Conservation (phyloP, 2,888 invertebrate genomes). For the Dilophus febrilis region DNA sequence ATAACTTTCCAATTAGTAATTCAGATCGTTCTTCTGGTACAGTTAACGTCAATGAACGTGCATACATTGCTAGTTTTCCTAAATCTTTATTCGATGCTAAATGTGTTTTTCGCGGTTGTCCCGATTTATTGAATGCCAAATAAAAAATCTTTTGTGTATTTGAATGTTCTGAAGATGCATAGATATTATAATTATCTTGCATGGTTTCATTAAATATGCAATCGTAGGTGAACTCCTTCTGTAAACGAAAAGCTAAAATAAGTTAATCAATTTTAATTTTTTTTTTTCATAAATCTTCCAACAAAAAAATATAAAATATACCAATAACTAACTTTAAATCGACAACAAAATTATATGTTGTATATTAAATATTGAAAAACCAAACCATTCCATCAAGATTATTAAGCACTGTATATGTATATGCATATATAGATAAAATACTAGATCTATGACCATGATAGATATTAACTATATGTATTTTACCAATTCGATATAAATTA, state of each 20-base stretch:
- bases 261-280: neutral
- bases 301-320: no score
- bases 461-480: no score
- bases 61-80: conserved; percentile 58
- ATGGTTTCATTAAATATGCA: conserved; percentile 78
- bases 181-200: conserved; percentile 73
- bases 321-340: no score
- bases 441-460: no score
- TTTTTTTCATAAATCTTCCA: no score
- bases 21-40: conserved; percentile 35
- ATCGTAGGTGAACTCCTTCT: conserved; percentile 69
- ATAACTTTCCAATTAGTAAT: conserved; percentile 33
- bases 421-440: no score
- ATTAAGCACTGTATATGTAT: no score
- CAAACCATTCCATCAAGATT: no score
- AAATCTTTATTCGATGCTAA: conserved; percentile 47
- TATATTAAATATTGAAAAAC: no score
- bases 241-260: conserved; percentile 30
- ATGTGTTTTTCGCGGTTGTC: conserved; percentile 55
- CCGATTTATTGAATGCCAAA: conserved; percentile 58
- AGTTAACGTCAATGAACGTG: conserved; percentile 47
- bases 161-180: conserved; percentile 58
- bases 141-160: conserved; percentile 53
- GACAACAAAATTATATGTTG: no score
- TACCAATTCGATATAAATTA: no score